Evolutionary conservation across 2,113 vertebrate genomes (phyloP), one percentile per base, ranked within the genome.

Genomic region (Gasterosteus aculeatus): DNA sequence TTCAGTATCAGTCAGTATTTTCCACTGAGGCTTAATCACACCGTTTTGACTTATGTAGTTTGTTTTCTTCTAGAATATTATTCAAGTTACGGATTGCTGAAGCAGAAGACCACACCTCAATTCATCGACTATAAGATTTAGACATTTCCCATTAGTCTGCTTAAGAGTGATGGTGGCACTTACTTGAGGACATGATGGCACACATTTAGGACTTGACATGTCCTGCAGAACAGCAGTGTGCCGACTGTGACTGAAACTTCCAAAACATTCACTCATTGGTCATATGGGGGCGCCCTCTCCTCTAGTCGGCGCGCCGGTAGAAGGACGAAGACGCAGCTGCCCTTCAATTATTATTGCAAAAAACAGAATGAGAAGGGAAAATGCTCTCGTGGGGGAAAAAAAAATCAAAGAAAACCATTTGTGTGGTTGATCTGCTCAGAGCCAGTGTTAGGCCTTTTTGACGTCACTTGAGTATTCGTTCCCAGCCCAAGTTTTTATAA

Each of bases 251-350:
- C 61, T 68, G 38, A 58, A 49, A 63, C 22, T 22, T 7, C 5
- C 16, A 0, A 58, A 49, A 58, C 4, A 31, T 83, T 66, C 57
- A 19, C 44, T 22, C 4, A 33, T 75, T 65, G 47, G 76, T 79
- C 90, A 88, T 87, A 72, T 89, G 90, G 83, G 87, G 92, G 91
- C 81, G 68, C 89, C 79, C 83, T 85, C 12, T 78, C 71, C 85
- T 69, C 86, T 86, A 19, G 31, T 71, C 88, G 56, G 77, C 46
- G 12, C 72, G 49, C 31, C 38, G 57, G 46, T 2, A 72, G 44
- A 76, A 26, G 11, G 5, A 19, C 77, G 54, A 26, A 78, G 35
- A 38, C 80, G 58, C 68, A 58, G 51, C 71, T 82, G 42, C 33
- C 38, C 57, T 83, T 63, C 11, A 72, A 22, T 83, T 74, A 68